These are phyloP conservation scores for Hypsibius dujardini DNA, from an alignment of 1,140 invertebrate genomes.

Conservation along the genomic window DNA sequence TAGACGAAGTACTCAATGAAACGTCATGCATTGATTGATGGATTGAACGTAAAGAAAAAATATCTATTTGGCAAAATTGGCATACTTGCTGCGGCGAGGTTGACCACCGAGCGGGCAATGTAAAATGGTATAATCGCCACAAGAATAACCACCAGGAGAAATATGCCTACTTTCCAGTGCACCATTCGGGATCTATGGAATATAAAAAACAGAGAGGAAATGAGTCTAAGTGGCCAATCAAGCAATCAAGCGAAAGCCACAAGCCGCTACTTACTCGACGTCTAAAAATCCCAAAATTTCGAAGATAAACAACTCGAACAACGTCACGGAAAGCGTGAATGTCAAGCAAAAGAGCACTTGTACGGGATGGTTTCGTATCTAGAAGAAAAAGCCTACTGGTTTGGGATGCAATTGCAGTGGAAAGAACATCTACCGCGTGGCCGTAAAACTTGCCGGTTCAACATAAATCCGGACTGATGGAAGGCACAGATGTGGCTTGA, in stretches of 20 bases:
- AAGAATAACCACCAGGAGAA: slow-evolving; percentile 76
- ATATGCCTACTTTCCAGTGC: slow-evolving; percentile 82
- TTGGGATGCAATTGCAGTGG: slow-evolving; percentile 15
- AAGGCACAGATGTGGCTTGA: slow-evolving; percentile 18
- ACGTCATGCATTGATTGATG: too few species aligned
- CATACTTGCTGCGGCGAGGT: slow-evolving; percentile 49
- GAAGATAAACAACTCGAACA: slow-evolving; percentile 99
- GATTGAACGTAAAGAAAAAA: too few species aligned
- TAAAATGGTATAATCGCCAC: slow-evolving; percentile 93
- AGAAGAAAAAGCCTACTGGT: slow-evolving; percentile 22
- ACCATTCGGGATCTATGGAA: slow-evolving; percentile 71
- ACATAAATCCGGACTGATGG: background rate
- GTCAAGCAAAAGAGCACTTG: slow-evolving; percentile 91
- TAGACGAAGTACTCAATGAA: too few species aligned
- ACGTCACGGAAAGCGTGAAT: slow-evolving; percentile 89
- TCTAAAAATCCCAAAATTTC: slow-evolving; percentile 89
- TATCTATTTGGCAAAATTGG: too few species aligned
- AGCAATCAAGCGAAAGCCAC: slow-evolving; percentile 13
- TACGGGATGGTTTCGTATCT: slow-evolving; percentile 73
- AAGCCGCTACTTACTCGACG: slow-evolving; percentile 43
- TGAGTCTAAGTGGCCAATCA: slow-evolving; percentile 17
- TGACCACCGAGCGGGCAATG: slow-evolving; percentile 81
- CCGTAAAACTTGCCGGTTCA: too few species aligned
- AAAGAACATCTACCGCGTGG: too few species aligned
- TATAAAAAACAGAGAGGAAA: slow-evolving; percentile 25